Evolutionary conservation across 2,888 invertebrate genomes (phyloP).

Genomic region (Argyresthia goedartella): DNA sequence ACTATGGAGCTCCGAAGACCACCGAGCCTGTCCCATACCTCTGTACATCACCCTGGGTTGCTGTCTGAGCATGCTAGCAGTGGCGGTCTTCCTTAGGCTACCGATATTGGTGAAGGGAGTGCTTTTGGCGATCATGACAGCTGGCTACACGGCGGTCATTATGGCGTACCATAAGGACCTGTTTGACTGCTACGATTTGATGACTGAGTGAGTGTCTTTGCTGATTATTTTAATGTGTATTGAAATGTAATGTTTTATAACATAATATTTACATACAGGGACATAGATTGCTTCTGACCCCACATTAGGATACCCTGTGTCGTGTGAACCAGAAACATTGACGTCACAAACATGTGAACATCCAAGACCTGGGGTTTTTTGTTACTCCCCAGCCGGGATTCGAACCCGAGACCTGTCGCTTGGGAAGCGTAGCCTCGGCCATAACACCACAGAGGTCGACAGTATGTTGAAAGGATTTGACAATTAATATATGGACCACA

Average conservation of each 20-base stretch:
- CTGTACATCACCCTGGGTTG: constrained; percentile 90
- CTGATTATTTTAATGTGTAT: not conserved
- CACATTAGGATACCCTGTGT: too few species aligned
- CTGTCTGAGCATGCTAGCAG: constrained; percentile 85
- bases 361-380: too few species aligned
- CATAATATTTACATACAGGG: too few species aligned
- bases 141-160: constrained; percentile 84
- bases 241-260: constrained; percentile 6
- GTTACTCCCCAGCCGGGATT: too few species aligned
- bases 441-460: too few species aligned
- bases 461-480: too few species aligned
- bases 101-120: constrained; percentile 87
- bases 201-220: constrained; percentile 74
- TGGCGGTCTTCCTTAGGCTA: constrained; percentile 85
- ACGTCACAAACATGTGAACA: too few species aligned
- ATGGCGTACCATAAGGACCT: constrained; percentile 84
- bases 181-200: constrained; percentile 85
- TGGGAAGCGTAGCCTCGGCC: too few species aligned
- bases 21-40: constrained; percentile 86
- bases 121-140: constrained; percentile 82
- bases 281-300: too few species aligned
- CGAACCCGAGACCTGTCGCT: too few species aligned
- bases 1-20: constrained; percentile 68
- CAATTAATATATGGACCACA: too few species aligned
- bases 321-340: too few species aligned